A percentile compares a stretch with the other conserved stretches of the same genome.
Evolutionary conservation across 2,888 invertebrate species (phyloP).

Genomic region (Ormyrus labotus): DNA sequence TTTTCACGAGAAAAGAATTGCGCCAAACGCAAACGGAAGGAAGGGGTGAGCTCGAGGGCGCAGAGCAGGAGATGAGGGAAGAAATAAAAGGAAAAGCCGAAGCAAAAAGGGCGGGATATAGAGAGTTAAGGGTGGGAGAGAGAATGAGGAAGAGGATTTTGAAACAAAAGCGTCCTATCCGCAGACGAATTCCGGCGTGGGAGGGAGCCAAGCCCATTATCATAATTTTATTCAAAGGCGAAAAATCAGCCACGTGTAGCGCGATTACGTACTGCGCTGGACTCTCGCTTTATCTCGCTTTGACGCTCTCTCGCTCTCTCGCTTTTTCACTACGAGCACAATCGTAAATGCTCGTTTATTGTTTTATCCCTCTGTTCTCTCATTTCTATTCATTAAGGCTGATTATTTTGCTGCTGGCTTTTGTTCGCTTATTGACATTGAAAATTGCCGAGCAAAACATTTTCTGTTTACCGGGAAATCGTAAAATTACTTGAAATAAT

Average conservation of each 20-base stretch:
- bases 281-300: constrained; percentile 62
- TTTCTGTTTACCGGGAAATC: constrained; percentile 30
- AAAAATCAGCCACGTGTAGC: constrained; percentile 71
- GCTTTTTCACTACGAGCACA: constrained; percentile 33
- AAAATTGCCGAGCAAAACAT: constrained; percentile 37
- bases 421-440: constrained; percentile 52
- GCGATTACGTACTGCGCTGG: constrained; percentile 54
- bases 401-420: constrained; percentile 51
- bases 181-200: constrained; percentile 54
- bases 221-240: constrained; percentile 73
- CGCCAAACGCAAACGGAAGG: constrained; percentile 52
- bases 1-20: constrained; percentile 52
- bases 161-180: constrained; percentile 66
- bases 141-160: constrained; percentile 56
- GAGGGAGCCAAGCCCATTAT: constrained; percentile 64
- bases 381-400: constrained; percentile 46
- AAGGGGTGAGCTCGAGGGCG: constrained; percentile 12
- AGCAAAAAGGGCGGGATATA: constrained; percentile 30
- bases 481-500: constrained; percentile 33
- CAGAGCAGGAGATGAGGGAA: constrained; percentile 33
- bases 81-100: constrained; percentile 42
- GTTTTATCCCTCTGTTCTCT: constrained; percentile 46
- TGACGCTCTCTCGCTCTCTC: constrained; percentile 44
- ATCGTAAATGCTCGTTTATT: constrained; percentile 55
- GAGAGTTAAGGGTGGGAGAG: constrained; percentile 44